phyloP scores from a whole-genome alignment of 2,888 invertebrate species.

The Ectemnius cavifrons region DNA sequence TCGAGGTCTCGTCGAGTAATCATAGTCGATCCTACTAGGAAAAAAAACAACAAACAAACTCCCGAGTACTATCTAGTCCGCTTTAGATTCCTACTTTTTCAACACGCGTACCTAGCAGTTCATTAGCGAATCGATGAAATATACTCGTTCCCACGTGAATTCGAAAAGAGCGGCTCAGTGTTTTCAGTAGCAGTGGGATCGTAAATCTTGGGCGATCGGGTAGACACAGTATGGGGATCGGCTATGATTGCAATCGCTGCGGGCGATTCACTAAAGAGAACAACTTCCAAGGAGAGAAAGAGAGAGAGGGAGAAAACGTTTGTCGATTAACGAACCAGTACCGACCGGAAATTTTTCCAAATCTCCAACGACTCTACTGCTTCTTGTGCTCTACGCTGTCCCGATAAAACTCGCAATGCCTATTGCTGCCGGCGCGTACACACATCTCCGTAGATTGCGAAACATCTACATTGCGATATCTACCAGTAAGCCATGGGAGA shows the following conservation, averaged over 20 bases:
- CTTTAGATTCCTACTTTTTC: neutral
- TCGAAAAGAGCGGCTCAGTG: neutral
- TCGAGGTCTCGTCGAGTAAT: neutral
- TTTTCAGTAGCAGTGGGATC: slow-evolving; percentile 2
- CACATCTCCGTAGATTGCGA: too few species aligned
- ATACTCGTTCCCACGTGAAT: slow-evolving; percentile 10
- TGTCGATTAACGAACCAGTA: slow-evolving; percentile 40
- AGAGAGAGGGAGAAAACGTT: slow-evolving; percentile 1
- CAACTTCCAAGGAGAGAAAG: slow-evolving; percentile 6
- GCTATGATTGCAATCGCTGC: slow-evolving; percentile 24
- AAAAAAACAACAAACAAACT: too few species aligned
- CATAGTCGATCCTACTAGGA: neutral
- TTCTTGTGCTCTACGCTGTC: too few species aligned
- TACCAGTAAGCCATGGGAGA: too few species aligned
- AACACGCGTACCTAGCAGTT: neutral
- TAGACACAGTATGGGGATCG: neutral
- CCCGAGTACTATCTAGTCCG: neutral
- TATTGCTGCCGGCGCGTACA: too few species aligned
- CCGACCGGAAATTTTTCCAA: slow-evolving; percentile 38
- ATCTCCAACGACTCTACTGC: slow-evolving; percentile 10
- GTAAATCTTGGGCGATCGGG: slow-evolving; percentile 15
- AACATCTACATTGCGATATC: too few species aligned
- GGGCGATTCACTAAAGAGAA: slow-evolving; percentile 20
- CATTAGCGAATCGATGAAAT: slow-evolving; percentile 9
- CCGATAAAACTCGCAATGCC: too few species aligned